Evolutionary conservation across 2,113 vertebrate genomes (phyloP).

Genomic region (Felis catus): DNA sequence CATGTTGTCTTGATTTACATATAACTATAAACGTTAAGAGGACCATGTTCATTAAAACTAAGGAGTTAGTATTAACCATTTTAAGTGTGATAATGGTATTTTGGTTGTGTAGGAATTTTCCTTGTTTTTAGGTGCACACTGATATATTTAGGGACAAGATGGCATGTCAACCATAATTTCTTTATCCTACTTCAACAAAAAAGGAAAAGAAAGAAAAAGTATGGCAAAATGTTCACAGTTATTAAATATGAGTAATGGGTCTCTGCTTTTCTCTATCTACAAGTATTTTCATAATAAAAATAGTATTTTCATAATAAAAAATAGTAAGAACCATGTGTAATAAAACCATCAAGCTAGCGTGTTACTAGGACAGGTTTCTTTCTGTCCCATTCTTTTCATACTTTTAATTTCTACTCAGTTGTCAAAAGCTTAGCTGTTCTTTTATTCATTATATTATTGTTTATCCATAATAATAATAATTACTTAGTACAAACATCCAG

Average conservation of each 20-base stretch:
- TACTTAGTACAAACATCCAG: neutral
- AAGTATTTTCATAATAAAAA: slow-evolving; percentile 42
- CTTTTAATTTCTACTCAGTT: neutral
- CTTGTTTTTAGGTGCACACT: slow-evolving; percentile 27
- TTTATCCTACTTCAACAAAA: neutral
- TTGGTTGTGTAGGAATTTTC: neutral
- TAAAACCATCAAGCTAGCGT: slow-evolving; percentile 6
- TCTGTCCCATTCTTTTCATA: neutral
- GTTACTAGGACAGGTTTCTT: neutral
- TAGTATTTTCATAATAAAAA: neutral
- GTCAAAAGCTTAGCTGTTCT: neutral
- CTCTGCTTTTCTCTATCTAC: neutral
- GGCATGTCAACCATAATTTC: neutral
- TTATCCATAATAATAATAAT: neutral
- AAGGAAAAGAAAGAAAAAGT: neutral
- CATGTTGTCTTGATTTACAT: slow-evolving; percentile 20
- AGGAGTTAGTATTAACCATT: slow-evolving; percentile 1
- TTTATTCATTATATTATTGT: slow-evolving; percentile 7
- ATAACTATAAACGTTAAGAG: neutral
- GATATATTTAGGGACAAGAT: slow-evolving; percentile 2
- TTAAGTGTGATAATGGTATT: slow-evolving; percentile 23
- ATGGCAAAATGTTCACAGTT: neutral
- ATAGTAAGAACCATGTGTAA: too few species aligned
- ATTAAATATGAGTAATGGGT: neutral
- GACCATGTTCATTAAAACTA: neutral